phyloP scores from a whole-genome alignment of 2,113 vertebrate genomes.

The Tor tambroides region DNA sequence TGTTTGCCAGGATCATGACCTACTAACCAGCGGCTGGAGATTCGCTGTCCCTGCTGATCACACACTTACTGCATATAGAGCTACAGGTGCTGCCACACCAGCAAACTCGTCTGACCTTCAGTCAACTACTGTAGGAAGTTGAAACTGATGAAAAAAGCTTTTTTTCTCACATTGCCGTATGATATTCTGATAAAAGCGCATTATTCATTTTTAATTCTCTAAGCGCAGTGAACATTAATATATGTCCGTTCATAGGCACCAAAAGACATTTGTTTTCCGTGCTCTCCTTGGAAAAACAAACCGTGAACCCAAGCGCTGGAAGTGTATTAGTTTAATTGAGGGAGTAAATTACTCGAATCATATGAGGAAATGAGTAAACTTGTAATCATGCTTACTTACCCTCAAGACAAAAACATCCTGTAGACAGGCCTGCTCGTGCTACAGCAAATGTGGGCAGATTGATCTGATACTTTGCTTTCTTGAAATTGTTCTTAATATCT shows the following conservation, averaged over 20 bases:
- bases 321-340: slow-evolving; percentile 29
- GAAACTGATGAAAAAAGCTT: not conserved
- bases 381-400: slow-evolving; percentile 5
- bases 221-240: not conserved
- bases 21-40: not conserved
- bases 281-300: not conserved
- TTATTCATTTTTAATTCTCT: not conserved
- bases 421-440: slow-evolving; percentile 1
- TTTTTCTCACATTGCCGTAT: not conserved
- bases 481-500: slow-evolving; percentile 1
- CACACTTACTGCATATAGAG: not conserved
- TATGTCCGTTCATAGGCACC: not conserved
- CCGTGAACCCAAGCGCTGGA: not conserved
- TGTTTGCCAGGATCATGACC: not conserved
- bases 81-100: not conserved
- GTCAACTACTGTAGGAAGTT: not conserved
- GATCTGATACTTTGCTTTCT: not conserved
- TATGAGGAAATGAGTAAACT: not conserved
- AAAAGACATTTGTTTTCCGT: not conserved
- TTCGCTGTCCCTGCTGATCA: not conserved
- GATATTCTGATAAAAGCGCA: not conserved
- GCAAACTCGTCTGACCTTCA: not conserved
- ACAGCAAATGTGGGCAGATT: not conserved
- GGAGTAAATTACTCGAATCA: slow-evolving; percentile 1
- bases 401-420: slow-evolving; percentile 36